Conservation (phyloP, 2,113 vertebrate genomes). For the Rhodinocichla rosea region DNA sequence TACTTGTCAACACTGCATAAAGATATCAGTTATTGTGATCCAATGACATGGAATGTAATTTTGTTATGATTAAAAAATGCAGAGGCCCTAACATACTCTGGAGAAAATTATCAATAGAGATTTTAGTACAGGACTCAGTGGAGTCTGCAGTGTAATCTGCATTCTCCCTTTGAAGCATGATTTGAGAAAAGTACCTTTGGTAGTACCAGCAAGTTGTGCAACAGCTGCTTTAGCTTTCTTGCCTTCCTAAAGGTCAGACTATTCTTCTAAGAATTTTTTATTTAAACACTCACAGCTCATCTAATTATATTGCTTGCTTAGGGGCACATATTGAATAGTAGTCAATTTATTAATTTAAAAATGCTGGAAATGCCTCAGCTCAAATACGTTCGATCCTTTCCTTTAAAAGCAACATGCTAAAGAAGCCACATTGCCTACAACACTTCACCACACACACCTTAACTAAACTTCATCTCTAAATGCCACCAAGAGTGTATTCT, state of each 20-base stretch:
- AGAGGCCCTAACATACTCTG: accelerated
- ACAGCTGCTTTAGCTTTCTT: not conserved
- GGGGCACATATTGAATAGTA: not conserved
- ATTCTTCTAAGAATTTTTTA: not conserved
- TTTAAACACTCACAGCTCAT: not conserved
- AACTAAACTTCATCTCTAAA: not conserved
- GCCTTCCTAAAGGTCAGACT: not conserved
- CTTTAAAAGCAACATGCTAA: not conserved
- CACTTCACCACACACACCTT: not conserved
- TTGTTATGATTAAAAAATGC: not conserved
- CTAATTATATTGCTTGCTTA: not conserved
- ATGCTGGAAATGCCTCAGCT: not conserved
- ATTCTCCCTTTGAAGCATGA: not conserved
- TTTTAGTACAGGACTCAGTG: not conserved
- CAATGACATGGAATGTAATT: not conserved
- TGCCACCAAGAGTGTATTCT: not conserved
- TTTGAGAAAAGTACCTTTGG: not conserved
- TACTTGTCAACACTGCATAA: not conserved
- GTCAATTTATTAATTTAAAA: not conserved
- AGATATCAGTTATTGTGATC: not conserved
- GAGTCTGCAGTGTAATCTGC: not conserved
- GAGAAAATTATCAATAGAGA: not conserved
- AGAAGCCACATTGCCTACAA: not conserved
- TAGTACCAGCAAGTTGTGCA: not conserved
- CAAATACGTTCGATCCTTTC: accelerated